Conservation (phyloP, 2,113 vertebrate genomes). For the Apodemus sylvaticus region DNA sequence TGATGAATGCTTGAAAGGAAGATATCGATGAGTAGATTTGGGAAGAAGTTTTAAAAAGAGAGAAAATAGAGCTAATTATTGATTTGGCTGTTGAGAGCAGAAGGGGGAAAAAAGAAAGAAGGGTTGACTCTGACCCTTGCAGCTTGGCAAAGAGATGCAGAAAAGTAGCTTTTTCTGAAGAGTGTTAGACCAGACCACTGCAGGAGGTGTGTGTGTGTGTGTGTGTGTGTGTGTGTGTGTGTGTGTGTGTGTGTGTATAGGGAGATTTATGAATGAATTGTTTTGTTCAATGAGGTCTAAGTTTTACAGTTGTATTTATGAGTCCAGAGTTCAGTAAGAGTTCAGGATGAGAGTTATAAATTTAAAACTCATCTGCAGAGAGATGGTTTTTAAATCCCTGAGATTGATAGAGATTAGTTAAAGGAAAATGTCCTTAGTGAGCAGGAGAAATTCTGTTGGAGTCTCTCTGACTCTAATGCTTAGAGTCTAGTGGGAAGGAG, state of each 20-base stretch:
- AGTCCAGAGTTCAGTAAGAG: conserved; percentile 59
- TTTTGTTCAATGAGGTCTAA: conserved; percentile 37
- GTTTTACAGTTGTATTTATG: conserved; percentile 66
- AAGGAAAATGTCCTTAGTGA: not conserved
- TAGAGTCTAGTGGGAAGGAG: not conserved
- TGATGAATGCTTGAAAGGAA: not conserved
- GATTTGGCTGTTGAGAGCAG: not conserved
- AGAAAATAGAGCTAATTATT: not conserved
- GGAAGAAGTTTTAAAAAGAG: not conserved
- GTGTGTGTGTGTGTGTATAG: not conserved
- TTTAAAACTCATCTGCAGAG: conserved; percentile 64
- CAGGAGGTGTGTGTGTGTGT: not conserved
- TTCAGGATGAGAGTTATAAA: conserved; percentile 62
- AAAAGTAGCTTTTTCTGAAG: not conserved
- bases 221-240: not conserved
- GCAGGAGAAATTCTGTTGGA: not conserved
- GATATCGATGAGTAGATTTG: not conserved
- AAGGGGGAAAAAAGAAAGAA: not conserved
- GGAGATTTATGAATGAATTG: conserved; percentile 62
- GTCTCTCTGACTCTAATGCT: not conserved
- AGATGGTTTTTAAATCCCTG: conserved; percentile 45
- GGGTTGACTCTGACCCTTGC: not conserved
- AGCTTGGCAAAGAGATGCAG: not conserved
- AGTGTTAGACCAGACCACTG: not conserved
- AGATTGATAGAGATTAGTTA: conserved; percentile 37